These are phyloP conservation scores for Cisticola juncidis DNA, from an alignment of 2,113 vertebrate species.

Conservation along the genomic window DNA sequence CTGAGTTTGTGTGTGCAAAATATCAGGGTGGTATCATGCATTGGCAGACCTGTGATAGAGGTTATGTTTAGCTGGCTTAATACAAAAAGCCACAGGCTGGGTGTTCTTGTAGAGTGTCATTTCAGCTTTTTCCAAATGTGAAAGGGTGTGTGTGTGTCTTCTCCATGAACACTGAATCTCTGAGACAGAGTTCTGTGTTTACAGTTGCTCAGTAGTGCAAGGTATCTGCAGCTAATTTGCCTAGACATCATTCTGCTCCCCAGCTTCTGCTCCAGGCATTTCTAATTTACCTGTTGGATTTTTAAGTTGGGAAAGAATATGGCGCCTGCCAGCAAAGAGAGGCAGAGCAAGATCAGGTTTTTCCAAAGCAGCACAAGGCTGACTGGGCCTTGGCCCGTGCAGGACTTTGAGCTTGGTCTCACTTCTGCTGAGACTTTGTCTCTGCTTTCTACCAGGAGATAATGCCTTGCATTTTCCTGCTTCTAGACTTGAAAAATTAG, in stretches of 20 bases:
- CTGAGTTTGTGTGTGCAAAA: background rate
- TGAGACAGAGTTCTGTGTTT: background rate
- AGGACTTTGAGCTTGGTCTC: background rate
- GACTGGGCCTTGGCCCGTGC: background rate
- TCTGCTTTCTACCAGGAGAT: background rate
- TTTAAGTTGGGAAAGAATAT: background rate
- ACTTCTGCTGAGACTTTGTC: background rate
- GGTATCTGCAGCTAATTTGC: background rate
- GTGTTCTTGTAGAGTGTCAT: background rate
- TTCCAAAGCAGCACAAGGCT: background rate
- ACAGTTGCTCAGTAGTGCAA: background rate
- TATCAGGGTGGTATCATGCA: background rate
- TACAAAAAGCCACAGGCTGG: background rate
- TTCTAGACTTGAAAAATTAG: background rate
- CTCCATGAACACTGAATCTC: background rate
- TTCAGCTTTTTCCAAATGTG: background rate
- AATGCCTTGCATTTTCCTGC: background rate
- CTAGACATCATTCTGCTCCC: background rate
- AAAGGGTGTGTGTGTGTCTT: background rate
- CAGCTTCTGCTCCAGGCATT: background rate
- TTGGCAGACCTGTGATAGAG: background rate
- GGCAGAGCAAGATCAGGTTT: background rate
- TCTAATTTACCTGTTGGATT: background rate
- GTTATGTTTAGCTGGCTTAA: background rate
- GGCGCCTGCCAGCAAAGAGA: background rate